Evolutionary conservation across 2,113 vertebrate species (phyloP), one percentile per base, ranked within the genome.

Genomic region (Paedocypris sp.): DNA sequence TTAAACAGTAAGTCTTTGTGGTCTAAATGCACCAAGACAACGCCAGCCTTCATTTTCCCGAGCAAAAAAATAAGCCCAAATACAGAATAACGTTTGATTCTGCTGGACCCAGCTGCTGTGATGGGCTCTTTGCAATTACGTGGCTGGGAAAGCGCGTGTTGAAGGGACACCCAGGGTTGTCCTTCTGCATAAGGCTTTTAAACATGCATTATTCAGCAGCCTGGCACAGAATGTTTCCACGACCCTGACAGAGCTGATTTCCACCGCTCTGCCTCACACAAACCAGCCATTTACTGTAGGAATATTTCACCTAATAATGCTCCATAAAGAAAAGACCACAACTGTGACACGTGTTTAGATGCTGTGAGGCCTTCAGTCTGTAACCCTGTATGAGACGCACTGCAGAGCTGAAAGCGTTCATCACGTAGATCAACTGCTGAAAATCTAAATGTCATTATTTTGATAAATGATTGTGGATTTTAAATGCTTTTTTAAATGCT

Each of bases 131-230:
- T 58, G 28, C 32, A 58, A 58, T 58, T 58, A 43, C 43, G 18
- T 58, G 39, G 26, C 13, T 58, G 54, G 43, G 39, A 28, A 58
- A 28, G 39, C 18, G 42, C 2, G 26, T 58, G 54, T 43, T 42
- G 39, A 58, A 43, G 54, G 54, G 54, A 58, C 38, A 32, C 28
- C 23, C 16, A 58, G 54, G 54, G 54, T 58, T 26, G 12, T 32
- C 39, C 39, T 58, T 58, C 25, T 43, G 54, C 18, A 1, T 32
- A 18, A 58, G 18, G 39, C 54, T 31, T 58, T 58, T 58, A 20
- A 29, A 58, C 54, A 58, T 45, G 39, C 22, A 58, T 58, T 58
- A 58, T 58, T 43, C 54, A 58, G 54, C 28, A 58, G 39, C 38
- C 26, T 31, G 12, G 39, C 54, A 58, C 39, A 31, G 26, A 43